Evolutionary conservation across 2,888 invertebrate species (phyloP), one percentile per base, ranked within the genome.

Genomic region (Congeria kusceri): DNA sequence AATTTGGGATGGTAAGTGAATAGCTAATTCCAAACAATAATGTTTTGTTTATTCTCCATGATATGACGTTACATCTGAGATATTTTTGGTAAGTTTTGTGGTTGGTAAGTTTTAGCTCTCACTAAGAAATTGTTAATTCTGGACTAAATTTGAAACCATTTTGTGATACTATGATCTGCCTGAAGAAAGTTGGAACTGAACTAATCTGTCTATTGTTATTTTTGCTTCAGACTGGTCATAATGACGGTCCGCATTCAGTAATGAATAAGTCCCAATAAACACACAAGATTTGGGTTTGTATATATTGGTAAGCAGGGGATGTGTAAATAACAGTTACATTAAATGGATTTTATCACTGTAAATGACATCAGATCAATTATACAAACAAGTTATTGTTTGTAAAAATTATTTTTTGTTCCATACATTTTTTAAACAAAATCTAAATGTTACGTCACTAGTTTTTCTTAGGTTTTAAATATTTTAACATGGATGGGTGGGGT

Each of bases 201-300:
- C 83, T 83, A 83, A 83, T 72, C 75, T 80, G 65, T 83, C 68
- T 77, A 74, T 83, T 71, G 68, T 83, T 83, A 83, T 83, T 88
- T 89, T 85, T 87, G 83, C 87, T 88, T 85, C 87, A 86, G 87
- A 86, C 80, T 81, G 86, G 71, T 79, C 71, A 64, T 63, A 78
- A 80, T 80, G 86, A 84, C 76, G 83, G 86, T 74, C 74, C 57
- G 59, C 79, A 76, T 57, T 78, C 75, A 74, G 79, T 77, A 75
- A 74, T 71, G 77, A 77, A 64, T 70, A 64, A 62, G 47, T 77
- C 79, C 74, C 71, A 73, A 80, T 64, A 77, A 63, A 83, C 73
- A 74, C 70, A 71, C 81, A 80, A 75, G 82, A 64, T 74, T 80
- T 73, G 82, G 88, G 88, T 88, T 88, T 88, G 88, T 88, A 88